phyloP scores from a whole-genome alignment of 1,140 invertebrate species.

The Dinoponera quadriceps region DNA sequence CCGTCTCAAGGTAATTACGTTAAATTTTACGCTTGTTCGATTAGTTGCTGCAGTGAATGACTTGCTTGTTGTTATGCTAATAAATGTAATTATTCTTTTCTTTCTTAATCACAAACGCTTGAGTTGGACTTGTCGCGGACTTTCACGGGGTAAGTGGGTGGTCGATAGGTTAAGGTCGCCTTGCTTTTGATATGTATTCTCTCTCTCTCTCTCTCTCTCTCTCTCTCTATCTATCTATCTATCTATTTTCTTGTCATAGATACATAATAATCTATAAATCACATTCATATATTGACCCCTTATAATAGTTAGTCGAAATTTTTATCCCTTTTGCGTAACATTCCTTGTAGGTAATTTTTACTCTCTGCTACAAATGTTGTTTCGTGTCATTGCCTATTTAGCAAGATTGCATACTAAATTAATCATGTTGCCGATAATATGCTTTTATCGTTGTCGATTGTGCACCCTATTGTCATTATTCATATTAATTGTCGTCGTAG shows the following conservation, averaged over 20 bases:
- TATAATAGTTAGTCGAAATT: slow-evolving; percentile 26
- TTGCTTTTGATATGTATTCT: slow-evolving; percentile 54
- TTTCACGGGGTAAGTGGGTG: slow-evolving; percentile 10
- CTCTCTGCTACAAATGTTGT: neutral
- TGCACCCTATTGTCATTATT: slow-evolving; percentile 19
- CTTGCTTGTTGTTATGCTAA: slow-evolving; percentile 5
- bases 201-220: too few species aligned
- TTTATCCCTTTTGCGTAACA: neutral
- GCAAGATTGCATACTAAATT: slow-evolving; percentile 11
- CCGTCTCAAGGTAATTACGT: slow-evolving; percentile 80
- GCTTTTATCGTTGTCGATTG: slow-evolving; percentile 1
- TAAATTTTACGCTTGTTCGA: slow-evolving; percentile 61
- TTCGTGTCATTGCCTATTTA: slow-evolving; percentile 1
- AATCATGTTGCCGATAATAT: neutral
- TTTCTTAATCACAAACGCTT: slow-evolving; percentile 35
- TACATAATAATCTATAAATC: neutral
- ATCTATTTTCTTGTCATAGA: slow-evolving; percentile 17
- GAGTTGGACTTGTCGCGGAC: neutral
- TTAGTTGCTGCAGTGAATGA: neutral
- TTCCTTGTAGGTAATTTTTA: neutral
- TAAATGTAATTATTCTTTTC: slow-evolving; percentile 12
- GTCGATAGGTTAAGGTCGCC: neutral
- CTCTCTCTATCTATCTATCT: too few species aligned
- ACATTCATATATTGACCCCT: neutral
- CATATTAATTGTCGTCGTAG: neutral